Conservation (phyloP, 2,888 invertebrate genomes). For the Dastarcus helophoroides region DNA sequence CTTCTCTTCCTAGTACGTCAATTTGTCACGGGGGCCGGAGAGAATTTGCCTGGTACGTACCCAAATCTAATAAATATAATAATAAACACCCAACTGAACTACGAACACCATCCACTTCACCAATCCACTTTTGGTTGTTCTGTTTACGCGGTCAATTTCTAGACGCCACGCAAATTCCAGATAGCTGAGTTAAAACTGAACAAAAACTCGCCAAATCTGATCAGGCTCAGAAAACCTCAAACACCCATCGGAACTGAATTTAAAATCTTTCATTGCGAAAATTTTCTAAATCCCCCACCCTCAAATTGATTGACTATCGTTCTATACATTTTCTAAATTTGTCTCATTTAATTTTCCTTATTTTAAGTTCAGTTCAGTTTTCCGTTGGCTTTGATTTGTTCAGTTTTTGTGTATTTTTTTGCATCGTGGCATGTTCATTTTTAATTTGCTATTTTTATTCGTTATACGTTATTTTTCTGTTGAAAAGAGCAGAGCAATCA, state of each 20-base stretch:
- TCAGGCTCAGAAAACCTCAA: too few species aligned
- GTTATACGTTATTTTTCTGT: constrained; percentile 18
- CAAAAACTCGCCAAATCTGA: too few species aligned
- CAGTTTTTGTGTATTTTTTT: constrained; percentile 25
- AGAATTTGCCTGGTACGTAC: constrained; percentile 42
- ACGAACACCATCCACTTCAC: constrained; percentile 35
- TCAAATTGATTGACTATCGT: too few species aligned
- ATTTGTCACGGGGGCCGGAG: constrained; percentile 42
- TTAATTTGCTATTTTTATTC: constrained; percentile 27
- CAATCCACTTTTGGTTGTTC: constrained; percentile 37
- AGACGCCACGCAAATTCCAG: too few species aligned
- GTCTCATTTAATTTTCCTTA: constrained; percentile 15
- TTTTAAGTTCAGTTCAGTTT: constrained; percentile 18
- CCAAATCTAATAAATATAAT: constrained; percentile 30
- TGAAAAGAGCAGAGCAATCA: constrained; percentile 36
- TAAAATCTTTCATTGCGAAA: too few species aligned
- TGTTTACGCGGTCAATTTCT: constrained; percentile 22
- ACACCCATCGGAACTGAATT: too few species aligned
- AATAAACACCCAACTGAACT: constrained; percentile 30
- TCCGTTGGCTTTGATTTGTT: constrained; percentile 21
- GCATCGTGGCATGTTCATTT: constrained; percentile 36
- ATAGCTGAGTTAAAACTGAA: too few species aligned
- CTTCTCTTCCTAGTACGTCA: constrained; percentile 42
- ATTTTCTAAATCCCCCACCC: too few species aligned
- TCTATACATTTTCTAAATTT: too few species aligned